Evolutionary conservation across 1,140 invertebrate genomes (phyloP), one percentile per base, ranked within the genome.

Genomic region (Ptiloglossa arizonensis): DNA sequence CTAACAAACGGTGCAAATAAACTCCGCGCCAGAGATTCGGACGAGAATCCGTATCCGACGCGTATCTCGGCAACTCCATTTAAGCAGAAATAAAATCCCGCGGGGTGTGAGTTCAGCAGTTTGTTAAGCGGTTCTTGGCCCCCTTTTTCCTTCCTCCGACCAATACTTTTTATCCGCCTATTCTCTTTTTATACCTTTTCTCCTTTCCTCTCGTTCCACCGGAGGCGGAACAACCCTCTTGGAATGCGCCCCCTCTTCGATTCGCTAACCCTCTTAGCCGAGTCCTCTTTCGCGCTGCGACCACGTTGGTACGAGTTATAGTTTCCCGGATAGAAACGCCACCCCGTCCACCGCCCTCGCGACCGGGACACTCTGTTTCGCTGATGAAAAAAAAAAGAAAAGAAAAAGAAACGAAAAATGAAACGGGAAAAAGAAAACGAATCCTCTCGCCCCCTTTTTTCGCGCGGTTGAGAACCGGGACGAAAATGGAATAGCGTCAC

Each of bases 31-130:
- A 38, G 48, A 68, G 80, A 77, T 87, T 87, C 72, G 67, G 75
- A n/a, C 72, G 77, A 74, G 72, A 83, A 86, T 81, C 79, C 79
- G 81, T 81, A 90, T 90, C 86, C 86, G 84, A 86, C 84, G 89
- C 89, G 86, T 89, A 90, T 89, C 85, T 86, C 60, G 80, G 82
- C 81, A 87, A 90, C 86, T 91, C 87, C 82, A 91, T 92, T 86
- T 91, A 90, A 89, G 87, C 89, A 88, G 87, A 86, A 90, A 90
- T 90, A 90, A 91, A 91, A 91, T 90, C 90, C 87, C 89, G 74
- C 69, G 85, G 87, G 88, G 86, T 89, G 88, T 90, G 89, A 88
- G 88, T 92, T 91, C 89, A 92, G 90, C 91, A 91, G 87, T 91
- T 92, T 91, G 88, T 91, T 90, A 90, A 90, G 85, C 86, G 81